Base-by-base conservation (phyloP, 2,888 invertebrate species). In the Eucriotettix oculatus region DNA sequence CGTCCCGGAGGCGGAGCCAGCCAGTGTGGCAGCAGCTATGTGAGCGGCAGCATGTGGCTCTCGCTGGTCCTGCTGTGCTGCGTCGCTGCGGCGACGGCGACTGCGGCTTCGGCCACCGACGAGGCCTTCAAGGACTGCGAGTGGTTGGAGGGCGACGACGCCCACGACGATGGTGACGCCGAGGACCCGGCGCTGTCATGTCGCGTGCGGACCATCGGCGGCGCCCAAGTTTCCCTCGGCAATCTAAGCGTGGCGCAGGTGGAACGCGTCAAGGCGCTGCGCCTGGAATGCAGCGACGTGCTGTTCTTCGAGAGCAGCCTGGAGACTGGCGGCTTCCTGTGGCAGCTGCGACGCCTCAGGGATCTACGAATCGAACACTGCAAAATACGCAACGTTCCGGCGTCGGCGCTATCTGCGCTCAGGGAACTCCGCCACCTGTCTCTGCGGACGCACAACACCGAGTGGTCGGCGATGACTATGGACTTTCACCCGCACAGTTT, bases 391-490 rank as follows among this genome's bases (percentile, higher is more conserved):
- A 83, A 83, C 68, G 78, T 90, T 61, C 85, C 87, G 9, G 81
- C 83, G 42, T 83, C 83, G 52, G 84, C 84, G 57, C 76, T 90
- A 66, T 76, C 82, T 41, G 80, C 83, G 57, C 76, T 88, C 44
- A 79, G 80, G 67, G 83, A 84, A 67, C 74, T 90, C 41, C 76
- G 82, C 58, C 79, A 78, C 64, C 74, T 90, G 58, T 80, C 82
- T 42, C 74, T 90, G 65, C 79, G 85, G 56, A 87, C 87, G 16
- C 85, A 84, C 70, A 88, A 87, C 71, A 84, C 85, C 42, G 86
- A 87, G 69, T 87, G 87, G 87, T 85, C 87, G 14, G 82, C 85
- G 17, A 84, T 86, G 83, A 84, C 85, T 40, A 78, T 88, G 75
- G 86, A 87, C 67, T 77, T 88, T 63, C 83, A 85, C 68, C 77